Conservation (phyloP, 2,888 invertebrate genomes). For the Ptilodon capucinus region DNA sequence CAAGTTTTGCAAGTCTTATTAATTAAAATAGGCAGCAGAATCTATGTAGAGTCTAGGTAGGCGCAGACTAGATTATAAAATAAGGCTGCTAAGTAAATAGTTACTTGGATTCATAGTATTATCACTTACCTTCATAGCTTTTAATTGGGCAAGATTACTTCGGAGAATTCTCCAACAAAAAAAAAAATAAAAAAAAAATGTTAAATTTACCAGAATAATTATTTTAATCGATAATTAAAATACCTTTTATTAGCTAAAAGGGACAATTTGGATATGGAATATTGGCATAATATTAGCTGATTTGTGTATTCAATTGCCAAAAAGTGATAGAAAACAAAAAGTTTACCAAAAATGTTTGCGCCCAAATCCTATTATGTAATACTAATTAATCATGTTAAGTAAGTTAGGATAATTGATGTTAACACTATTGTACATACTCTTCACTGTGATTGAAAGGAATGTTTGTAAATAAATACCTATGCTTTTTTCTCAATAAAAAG, state of each 20-base stretch:
- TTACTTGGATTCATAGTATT: not conserved
- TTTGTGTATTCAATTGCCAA: not conserved
- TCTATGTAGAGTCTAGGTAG: not conserved
- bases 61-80: not conserved
- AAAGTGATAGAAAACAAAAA: no score
- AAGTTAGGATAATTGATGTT: constrained; percentile 13
- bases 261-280: no score
- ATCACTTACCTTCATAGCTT: not conserved
- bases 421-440: constrained; percentile 32
- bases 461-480: constrained; percentile 28
- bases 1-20: not conserved
- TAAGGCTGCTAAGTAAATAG: not conserved
- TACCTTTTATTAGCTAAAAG: no score
- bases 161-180: no score
- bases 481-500: constrained; percentile 20
- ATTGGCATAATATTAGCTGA: not conserved
- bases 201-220: no score
- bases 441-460: constrained; percentile 25
- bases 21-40: not conserved
- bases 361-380: not conserved
- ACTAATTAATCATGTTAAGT: constrained; percentile 8
- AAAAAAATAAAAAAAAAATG: no score
- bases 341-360: not conserved
- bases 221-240: no score
- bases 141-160: not conserved